Evolutionary conservation across 2,797 vertebrate genomes (phyloP).

Genomic region (Paedocypris micromegethes): DNA sequence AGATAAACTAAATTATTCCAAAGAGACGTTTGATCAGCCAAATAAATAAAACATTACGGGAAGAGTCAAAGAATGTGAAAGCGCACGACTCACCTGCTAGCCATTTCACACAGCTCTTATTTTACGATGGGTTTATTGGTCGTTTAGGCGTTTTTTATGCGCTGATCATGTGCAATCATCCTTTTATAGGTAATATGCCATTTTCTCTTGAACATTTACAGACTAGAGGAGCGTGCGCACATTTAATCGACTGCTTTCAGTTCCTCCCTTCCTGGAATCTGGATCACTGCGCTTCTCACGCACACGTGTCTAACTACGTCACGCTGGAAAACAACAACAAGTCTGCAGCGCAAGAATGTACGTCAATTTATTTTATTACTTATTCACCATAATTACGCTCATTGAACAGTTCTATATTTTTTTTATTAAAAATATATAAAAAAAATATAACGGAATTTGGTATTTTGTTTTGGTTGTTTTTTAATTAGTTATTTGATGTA

Average conservation of each 20-base stretch:
- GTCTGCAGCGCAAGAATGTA: not conserved
- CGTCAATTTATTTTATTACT: too few relatives aligned
- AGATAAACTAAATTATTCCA: not conserved
- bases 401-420: too few relatives aligned
- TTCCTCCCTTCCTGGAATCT: constrained; percentile 15
- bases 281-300: constrained; percentile 7
- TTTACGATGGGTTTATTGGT: constrained; percentile 35
- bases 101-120: constrained; percentile 41
- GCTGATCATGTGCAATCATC: constrained; percentile 2
- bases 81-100: constrained; percentile 62
- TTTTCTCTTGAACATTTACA: constrained; percentile 25
- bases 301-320: constrained; percentile 20
- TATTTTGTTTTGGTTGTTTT: too few relatives aligned
- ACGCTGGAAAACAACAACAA: constrained; percentile 16
- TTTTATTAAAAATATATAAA: too few relatives aligned
- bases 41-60: too few relatives aligned
- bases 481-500: too few relatives aligned
- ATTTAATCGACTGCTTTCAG: constrained; percentile 9
- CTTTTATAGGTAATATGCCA: not conserved
- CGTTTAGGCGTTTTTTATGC: constrained; percentile 34
- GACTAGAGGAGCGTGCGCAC: constrained; percentile 1
- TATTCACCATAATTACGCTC: too few relatives aligned
- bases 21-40: not conserved
- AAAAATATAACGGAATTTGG: too few relatives aligned
- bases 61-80: constrained; percentile 23